Conservation (phyloP, 2,888 invertebrate species). For the Drosophila antonietae region DNA sequence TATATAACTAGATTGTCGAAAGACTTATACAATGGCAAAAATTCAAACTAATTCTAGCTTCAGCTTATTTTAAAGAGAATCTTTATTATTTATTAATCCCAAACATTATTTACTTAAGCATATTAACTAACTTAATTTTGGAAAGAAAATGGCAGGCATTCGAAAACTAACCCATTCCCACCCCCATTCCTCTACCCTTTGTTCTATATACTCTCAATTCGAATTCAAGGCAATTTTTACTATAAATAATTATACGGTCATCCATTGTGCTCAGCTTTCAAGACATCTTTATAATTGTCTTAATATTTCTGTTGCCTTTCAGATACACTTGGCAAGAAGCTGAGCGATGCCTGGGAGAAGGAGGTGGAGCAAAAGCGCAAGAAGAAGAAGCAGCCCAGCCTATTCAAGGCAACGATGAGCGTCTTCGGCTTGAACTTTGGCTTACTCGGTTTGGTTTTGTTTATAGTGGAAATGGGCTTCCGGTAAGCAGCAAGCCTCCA, state of each 20-base stretch:
- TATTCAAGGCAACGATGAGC: constrained; percentile 84
- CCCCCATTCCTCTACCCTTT: neutral
- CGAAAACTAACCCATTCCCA: no score
- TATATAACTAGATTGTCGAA: neutral
- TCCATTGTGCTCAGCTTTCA: neutral
- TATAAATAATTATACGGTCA: neutral
- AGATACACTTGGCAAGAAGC: constrained; percentile 86
- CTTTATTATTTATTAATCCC: no score
- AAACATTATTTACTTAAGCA: neutral
- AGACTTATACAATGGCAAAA: no score
- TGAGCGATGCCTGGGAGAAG: constrained; percentile 87
- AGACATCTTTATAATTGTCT: neutral
- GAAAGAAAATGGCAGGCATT: no score
- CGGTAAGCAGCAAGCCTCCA: constrained; percentile 77
- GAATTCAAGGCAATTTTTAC: neutral
- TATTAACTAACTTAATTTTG: no score
- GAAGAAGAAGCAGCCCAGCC: constrained; percentile 84
- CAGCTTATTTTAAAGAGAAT: no score
- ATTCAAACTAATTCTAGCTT: no score
- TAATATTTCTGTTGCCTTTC: constrained; percentile 29
- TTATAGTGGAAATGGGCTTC: constrained; percentile 87
- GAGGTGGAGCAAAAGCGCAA: constrained; percentile 85
- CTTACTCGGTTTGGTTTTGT: constrained; percentile 86
- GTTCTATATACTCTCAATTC: neutral
- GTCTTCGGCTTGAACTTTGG: constrained; percentile 88